These are phyloP conservation scores for Enteromius fasciolatus DNA, from an alignment of 2,797 vertebrate species.

Conservation along the genomic window DNA sequence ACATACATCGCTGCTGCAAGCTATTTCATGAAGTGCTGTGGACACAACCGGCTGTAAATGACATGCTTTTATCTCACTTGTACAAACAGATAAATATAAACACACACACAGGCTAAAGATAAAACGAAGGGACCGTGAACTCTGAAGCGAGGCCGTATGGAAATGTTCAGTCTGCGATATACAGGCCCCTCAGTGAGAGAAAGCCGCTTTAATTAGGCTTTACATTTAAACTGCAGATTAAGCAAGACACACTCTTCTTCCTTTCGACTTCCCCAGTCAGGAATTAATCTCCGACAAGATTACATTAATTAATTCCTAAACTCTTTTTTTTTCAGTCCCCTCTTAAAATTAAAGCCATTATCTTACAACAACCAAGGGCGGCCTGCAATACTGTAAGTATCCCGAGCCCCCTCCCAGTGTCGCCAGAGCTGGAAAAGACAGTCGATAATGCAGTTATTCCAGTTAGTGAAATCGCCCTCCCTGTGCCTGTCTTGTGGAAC, in stretches of 20 bases:
- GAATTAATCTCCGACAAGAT: conserved; percentile 79
- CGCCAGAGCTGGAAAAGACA: conserved; percentile 59
- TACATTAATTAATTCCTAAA: conserved; percentile 76
- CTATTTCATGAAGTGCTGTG: not conserved
- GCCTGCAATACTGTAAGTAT: conserved; percentile 47
- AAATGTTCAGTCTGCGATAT: conserved; percentile 63
- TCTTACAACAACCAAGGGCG: conserved; percentile 63
- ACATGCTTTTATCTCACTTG: not conserved
- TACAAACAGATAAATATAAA: conserved; percentile 29
- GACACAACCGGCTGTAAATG: not conserved
- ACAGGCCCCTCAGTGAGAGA: conserved; percentile 48
- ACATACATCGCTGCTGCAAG: not conserved
- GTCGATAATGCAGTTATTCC: conserved; percentile 73
- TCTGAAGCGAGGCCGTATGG: conserved; percentile 58
- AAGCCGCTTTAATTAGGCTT: conserved; percentile 76
- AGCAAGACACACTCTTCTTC: conserved; percentile 66
- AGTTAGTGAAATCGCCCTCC: conserved; percentile 57
- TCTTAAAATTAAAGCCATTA: conserved; percentile 72
- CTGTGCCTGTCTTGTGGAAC: conserved; percentile 58
- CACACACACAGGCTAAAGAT: conserved; percentile 41
- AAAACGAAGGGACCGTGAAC: conserved; percentile 57
- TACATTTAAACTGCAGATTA: conserved; percentile 75
- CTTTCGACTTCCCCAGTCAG: conserved; percentile 64
- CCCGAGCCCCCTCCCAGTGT: conserved; percentile 57
- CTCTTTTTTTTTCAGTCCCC: conserved; percentile 66